These are phyloP conservation scores for Polydrusus pterygomalis DNA, from an alignment of 2,888 invertebrate species.

Conservation along the genomic window DNA sequence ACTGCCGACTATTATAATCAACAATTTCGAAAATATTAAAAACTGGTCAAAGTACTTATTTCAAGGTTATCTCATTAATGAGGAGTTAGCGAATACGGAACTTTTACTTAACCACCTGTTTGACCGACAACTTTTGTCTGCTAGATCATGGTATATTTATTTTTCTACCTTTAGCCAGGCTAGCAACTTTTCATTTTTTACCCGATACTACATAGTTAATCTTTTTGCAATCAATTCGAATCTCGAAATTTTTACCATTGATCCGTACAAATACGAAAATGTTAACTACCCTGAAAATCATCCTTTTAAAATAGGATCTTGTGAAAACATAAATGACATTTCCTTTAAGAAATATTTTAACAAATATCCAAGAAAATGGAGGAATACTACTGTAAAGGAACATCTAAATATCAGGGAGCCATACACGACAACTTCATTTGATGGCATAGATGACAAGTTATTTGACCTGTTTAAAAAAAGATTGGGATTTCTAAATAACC, in stretches of 20 bases:
- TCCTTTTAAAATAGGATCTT: constrained; percentile 18
- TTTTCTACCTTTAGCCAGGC: not conserved
- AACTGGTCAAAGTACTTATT: not conserved
- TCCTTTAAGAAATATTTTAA: not conserved
- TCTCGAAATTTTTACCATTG: constrained; percentile 7
- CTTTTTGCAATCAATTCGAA: constrained; percentile 10
- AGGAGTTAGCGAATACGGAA: constrained; percentile 2
- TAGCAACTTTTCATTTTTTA: constrained; percentile 13
- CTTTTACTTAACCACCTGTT: not conserved
- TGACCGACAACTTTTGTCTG: not conserved
- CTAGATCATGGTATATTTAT: constrained; percentile 2
- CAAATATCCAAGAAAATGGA: constrained; percentile 26
- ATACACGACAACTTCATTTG: not conserved
- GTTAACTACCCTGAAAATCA: constrained; percentile 1
- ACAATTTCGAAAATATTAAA: not conserved
- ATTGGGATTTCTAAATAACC: not conserved
- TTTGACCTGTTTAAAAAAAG: not conserved
- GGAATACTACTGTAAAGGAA: constrained; percentile 20
- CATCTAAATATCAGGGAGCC: constrained; percentile 3
- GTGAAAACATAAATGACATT: not conserved
- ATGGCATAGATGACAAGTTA: constrained; percentile 16
- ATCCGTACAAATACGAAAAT: constrained; percentile 24
- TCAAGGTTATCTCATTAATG: constrained; percentile 4
- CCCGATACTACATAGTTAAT: constrained; percentile 13
- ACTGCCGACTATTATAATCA: not conserved